phyloP scores from a whole-genome alignment of 2,797 vertebrate genomes.

The Sarcoramphus papa region DNA sequence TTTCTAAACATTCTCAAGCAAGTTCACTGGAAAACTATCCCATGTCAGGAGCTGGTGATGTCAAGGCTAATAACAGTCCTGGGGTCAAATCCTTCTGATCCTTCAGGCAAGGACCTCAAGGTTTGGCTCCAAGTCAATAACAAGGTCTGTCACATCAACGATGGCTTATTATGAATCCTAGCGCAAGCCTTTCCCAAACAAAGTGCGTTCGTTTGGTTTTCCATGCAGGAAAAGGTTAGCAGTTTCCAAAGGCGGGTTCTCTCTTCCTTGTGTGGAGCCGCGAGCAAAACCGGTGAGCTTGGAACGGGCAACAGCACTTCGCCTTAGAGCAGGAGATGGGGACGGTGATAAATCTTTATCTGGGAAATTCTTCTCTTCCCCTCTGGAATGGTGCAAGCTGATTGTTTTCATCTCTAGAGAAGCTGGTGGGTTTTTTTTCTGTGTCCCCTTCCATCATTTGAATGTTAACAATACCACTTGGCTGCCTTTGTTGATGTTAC shows the following conservation, averaged over 20 bases:
- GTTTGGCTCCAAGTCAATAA: slow-evolving; percentile 55
- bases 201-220: not conserved
- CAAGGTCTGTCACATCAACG: slow-evolving; percentile 24
- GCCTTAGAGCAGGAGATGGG: not conserved
- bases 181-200: not conserved
- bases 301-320: not conserved
- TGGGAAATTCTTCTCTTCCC: not conserved
- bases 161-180: slow-evolving; percentile 25
- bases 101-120: slow-evolving; percentile 56
- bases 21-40: slow-evolving; percentile 66
- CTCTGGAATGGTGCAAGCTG: not conserved
- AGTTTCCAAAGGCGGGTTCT: not conserved
- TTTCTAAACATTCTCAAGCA: slow-evolving; percentile 67
- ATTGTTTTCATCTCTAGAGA: not conserved
- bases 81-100: slow-evolving; percentile 50
- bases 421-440: not conserved
- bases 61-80: slow-evolving; percentile 67
- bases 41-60: slow-evolving; percentile 62
- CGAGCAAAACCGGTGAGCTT: not conserved
- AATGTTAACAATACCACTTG: not conserved
- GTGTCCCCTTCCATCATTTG: not conserved
- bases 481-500: slow-evolving; percentile 23
- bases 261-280: not conserved
- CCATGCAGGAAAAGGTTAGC: not conserved
- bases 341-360: not conserved